Percentiles rank a stretch among this genome's conserved stretches.
phyloP scores from a whole-genome alignment of 2,888 invertebrate genomes.

The Theretra japonica region DNA sequence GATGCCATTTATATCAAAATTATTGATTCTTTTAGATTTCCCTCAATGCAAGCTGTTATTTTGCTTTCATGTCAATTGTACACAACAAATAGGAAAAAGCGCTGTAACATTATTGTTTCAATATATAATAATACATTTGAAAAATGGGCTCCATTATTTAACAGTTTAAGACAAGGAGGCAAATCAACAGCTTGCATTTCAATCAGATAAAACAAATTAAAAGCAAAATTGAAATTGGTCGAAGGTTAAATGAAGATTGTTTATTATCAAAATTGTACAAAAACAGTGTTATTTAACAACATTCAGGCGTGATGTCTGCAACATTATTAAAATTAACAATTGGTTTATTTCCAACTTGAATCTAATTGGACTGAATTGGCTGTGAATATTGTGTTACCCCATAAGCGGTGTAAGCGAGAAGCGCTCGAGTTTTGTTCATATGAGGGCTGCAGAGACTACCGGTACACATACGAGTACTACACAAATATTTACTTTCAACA shows the following conservation, averaged over 20 bases:
- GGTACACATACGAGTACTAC: not conserved
- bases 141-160: not conserved
- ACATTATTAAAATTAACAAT: not conserved
- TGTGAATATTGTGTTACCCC: slow-evolving; percentile 16
- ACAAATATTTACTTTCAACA: not conserved
- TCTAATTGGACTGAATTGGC: slow-evolving; percentile 2
- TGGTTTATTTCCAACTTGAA: slow-evolving; percentile 2
- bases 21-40: no score
- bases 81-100: not conserved
- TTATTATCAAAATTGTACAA: not conserved
- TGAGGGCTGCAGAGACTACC: slow-evolving; percentile 24
- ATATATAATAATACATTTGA: not conserved
- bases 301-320: not conserved
- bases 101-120: no score
- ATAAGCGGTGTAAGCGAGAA: slow-evolving; percentile 13
- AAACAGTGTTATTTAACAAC: not conserved
- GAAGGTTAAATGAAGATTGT: not conserved
- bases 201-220: not conserved
- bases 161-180: not conserved
- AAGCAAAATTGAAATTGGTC: not conserved
- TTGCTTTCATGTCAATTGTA: not conserved
- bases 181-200: not conserved
- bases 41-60: not conserved
- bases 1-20: not conserved
- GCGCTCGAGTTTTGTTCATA: slow-evolving; percentile 32